These are phyloP conservation scores for Ennomos fuscantarius DNA, from an alignment of 2,888 invertebrate genomes.

Conservation along the genomic window DNA sequence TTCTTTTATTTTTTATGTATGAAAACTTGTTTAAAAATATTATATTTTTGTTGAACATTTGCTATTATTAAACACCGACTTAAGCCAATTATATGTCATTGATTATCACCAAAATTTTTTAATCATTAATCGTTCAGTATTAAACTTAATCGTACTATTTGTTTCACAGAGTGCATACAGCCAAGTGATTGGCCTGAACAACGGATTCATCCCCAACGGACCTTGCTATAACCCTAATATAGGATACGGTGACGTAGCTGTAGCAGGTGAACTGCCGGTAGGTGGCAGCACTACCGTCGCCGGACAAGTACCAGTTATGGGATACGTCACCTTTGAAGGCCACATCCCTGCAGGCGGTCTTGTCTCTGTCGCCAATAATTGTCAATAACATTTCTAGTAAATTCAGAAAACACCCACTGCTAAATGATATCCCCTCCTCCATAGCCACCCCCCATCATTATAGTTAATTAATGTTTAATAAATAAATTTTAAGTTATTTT, in stretches of 20 bases:
- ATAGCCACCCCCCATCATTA: not conserved
- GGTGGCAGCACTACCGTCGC: conserved; percentile 62
- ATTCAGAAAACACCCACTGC: too few relatives aligned
- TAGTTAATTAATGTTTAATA: conserved; percentile 14
- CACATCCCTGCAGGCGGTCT: conserved; percentile 68
- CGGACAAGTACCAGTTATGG: conserved; percentile 74
- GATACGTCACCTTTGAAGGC: conserved; percentile 74
- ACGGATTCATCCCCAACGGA: conserved; percentile 39
- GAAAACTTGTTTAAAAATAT: too few relatives aligned
- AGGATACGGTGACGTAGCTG: conserved; percentile 62
- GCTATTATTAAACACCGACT: too few relatives aligned
- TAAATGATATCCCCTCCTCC: too few relatives aligned
- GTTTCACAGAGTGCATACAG: conserved; percentile 39
- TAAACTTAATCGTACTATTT: not conserved
- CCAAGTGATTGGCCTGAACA: conserved; percentile 38
- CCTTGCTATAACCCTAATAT: conserved; percentile 24
- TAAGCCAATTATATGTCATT: too few relatives aligned
- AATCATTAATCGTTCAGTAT: too few relatives aligned
- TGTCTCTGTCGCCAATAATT: conserved; percentile 64
- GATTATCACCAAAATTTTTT: too few relatives aligned
- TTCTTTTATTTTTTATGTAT: too few relatives aligned
- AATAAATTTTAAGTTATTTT: conserved; percentile 14
- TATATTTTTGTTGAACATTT: too few relatives aligned
- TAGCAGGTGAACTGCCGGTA: conserved; percentile 67
- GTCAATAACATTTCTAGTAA: conserved; percentile 20